Conservation (phyloP, 2,888 invertebrate species). For the Drosophila bunnanda region DNA sequence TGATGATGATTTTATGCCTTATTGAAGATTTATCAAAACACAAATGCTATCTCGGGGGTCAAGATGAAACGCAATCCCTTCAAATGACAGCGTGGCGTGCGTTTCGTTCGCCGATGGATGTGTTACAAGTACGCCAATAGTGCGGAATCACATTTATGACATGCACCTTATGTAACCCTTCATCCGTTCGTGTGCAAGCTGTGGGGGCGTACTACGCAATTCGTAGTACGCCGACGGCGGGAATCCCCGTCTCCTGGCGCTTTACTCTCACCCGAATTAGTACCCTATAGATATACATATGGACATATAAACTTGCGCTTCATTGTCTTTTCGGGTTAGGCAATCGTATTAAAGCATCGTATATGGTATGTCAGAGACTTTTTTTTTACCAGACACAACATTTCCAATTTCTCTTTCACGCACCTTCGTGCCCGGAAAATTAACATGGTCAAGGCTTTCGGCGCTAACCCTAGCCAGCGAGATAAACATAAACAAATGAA, state of each 20-base stretch:
- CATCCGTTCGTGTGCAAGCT: slow-evolving; percentile 7
- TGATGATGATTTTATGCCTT: slow-evolving; percentile 71
- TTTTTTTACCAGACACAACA: slow-evolving; percentile 8
- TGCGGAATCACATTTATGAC: slow-evolving; percentile 19
- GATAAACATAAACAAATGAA: slow-evolving; percentile 37
- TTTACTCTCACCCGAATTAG: slow-evolving; percentile 8
- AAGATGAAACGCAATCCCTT: slow-evolving; percentile 32
- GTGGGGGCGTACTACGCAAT: slow-evolving; percentile 24
- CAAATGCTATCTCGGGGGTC: slow-evolving; percentile 40
- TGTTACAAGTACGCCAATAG: slow-evolving; percentile 23
- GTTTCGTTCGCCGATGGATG: slow-evolving; percentile 15
- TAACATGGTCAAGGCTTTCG: slow-evolving; percentile 70
- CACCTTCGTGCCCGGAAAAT: slow-evolving; percentile 58
- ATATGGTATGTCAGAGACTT: not conserved
- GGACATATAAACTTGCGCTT: not conserved
- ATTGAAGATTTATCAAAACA: slow-evolving; percentile 65
- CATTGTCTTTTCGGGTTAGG: slow-evolving; percentile 21
- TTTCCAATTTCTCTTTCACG: slow-evolving; percentile 59
- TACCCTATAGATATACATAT: slow-evolving; percentile 21
- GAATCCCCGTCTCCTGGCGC: slow-evolving; percentile 17
- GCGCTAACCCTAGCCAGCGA: slow-evolving; percentile 44
- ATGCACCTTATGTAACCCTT: slow-evolving; percentile 30
- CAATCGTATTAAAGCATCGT: slow-evolving; percentile 31
- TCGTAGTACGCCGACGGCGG: slow-evolving; percentile 1
- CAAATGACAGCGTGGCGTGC: slow-evolving; percentile 56